Evolutionary conservation across 2,888 invertebrate genomes (phyloP), one percentile per base, ranked within the genome.

Genomic region (Diplazon laetatorius): DNA sequence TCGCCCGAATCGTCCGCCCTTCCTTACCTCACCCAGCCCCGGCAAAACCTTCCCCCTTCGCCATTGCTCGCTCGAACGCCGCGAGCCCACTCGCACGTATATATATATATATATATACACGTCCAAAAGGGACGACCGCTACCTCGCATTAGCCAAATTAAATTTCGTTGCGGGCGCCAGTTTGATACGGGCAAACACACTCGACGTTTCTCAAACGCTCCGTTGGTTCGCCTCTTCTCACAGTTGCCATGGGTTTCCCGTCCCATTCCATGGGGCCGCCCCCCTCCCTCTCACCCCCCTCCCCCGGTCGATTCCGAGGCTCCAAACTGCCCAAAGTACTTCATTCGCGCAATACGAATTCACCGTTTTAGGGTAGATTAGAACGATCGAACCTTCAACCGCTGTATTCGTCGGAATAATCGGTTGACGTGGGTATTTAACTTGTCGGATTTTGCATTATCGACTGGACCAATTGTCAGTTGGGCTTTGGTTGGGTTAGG

Each of bases 121-220:
- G n/a, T n/a, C 18, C 25, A 42, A 25, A 39, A 52, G 39, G 12
- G 18, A 20, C 20, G n/a, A 5, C 46, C 30, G 25, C 60, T 48
- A n/a, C 10, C 46, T 57, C 66, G 48, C 73, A 73, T 73, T 73
- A 73, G 66, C 73, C 37, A 57, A 73, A 73, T 66, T 55, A 73
- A 66, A 73, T 73, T 73, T 57, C 66, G 57, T 30, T 35, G 30
- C 39, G 39, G 20, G 59, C 59, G 20, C 66, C 55, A 42, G 66
- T 44, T 68, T 68, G 66, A 68, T 68, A 42, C 55, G 42, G 18
- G 25, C 66, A 68, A 68, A 68, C 55, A 68, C 55, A 68, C 52
- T 68, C 55, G 44, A 68, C 66, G 55, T 68, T 30, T 25, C 42
- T 68, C 42, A 55, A 55, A 42, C 16, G 48, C 20, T 37, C 18